Conservation (phyloP, 2,113 vertebrate genomes). For the Pangasianodon hypophthalmus region DNA sequence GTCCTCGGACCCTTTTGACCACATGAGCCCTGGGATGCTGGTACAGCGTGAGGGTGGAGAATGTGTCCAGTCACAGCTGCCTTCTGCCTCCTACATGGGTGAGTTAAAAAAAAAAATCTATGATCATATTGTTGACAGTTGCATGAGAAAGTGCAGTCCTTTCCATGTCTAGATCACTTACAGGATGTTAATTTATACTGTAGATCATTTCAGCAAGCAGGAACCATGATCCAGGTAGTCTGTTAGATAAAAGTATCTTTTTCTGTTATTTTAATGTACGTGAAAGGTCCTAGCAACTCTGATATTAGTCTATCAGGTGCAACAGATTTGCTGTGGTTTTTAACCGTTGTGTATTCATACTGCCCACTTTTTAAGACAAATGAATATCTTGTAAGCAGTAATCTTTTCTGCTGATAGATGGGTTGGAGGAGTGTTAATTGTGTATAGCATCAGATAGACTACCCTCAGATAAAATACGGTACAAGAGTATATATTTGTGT, state of each 20-base stretch:
- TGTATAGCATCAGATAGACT: not conserved
- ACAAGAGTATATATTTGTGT: not conserved
- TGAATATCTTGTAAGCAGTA: not conserved
- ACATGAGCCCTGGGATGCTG: conserved; percentile 61
- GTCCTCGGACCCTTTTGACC: conserved; percentile 77
- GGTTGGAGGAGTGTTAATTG: not conserved
- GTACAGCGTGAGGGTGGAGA: conserved; percentile 70
- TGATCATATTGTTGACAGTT: not conserved
- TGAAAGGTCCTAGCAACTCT: not conserved
- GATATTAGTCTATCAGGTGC: not conserved
- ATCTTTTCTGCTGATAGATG: not conserved
- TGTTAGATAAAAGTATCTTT: not conserved
- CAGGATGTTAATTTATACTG: not conserved
- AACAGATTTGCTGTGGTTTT: too few species aligned
- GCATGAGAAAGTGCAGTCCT: not conserved
- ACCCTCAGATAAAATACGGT: not conserved
- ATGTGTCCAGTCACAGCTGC: conserved; percentile 63
- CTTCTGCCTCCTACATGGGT: conserved; percentile 85
- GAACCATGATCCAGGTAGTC: not conserved
- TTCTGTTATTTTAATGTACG: not conserved
- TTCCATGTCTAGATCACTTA: not conserved
- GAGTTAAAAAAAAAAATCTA: conserved; percentile 54
- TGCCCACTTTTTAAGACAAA: not conserved
- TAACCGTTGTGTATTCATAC: too few species aligned
- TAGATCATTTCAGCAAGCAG: not conserved